These are phyloP conservation scores for Adelphocoris suturalis DNA, from an alignment of 2,888 invertebrate genomes.

Conservation along the genomic window DNA sequence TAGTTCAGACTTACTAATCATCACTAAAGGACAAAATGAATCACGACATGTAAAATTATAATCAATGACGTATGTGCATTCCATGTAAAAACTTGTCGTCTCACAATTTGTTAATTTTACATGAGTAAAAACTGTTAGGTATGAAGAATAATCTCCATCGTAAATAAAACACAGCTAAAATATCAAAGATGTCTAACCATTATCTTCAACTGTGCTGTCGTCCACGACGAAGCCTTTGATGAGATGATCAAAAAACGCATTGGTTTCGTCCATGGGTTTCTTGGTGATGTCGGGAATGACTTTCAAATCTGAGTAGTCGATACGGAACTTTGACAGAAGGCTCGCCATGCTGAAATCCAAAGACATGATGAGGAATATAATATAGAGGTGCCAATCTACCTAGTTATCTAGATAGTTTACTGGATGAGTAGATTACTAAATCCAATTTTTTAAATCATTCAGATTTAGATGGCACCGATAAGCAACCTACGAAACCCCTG, in stretches of 20 bases:
- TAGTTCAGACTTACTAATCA: conserved; percentile 80
- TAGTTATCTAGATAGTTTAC: too few relatives aligned
- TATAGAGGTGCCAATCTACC: too few relatives aligned
- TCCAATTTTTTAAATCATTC: too few relatives aligned
- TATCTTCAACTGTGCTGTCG: conserved; percentile 76
- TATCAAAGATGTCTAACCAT: conserved; percentile 51
- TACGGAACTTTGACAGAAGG: conserved; percentile 96
- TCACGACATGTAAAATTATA: not conserved
- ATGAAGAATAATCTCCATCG: too few relatives aligned
- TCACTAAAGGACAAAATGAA: conserved; percentile 65
- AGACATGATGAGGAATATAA: not conserved
- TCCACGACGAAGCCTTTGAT: conserved; percentile 87
- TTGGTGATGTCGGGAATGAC: conserved; percentile 95
- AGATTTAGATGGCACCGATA: too few relatives aligned
- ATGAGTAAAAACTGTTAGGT: too few relatives aligned
- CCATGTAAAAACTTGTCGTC: too few relatives aligned
- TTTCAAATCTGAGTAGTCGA: conserved; percentile 96
- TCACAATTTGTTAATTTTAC: not conserved
- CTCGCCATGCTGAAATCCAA: conserved; percentile 91
- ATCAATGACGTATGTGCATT: too few relatives aligned
- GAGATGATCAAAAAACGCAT: conserved; percentile 88
- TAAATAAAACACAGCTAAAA: too few relatives aligned
- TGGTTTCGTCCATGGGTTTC: conserved; percentile 88
- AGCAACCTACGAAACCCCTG: too few relatives aligned
- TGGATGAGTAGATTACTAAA: too few relatives aligned